Evolutionary conservation across 2,888 invertebrate genomes (phyloP), one percentile per base, ranked within the genome.

Genomic region (Cephus pulcher): DNA sequence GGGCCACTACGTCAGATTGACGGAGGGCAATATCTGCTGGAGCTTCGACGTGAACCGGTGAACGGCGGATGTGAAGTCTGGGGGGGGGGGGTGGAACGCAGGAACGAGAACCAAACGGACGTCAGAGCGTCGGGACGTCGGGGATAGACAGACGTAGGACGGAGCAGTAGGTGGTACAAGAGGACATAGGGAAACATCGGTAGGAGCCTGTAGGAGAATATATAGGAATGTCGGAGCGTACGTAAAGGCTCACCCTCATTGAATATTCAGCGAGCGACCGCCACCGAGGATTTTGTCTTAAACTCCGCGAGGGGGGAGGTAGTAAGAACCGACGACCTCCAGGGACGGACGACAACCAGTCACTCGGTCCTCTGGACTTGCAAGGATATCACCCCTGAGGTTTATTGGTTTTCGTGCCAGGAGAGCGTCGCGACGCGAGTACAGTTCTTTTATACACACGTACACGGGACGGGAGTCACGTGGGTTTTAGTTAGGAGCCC

Each of bases 181-280:
- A 32, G 6, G 3, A n/a, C 34, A 56, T 9, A 12, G 74, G 34
- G 69, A 35, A 56, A 74, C 74, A 35, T 71, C 15, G 70, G 37
- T 40, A 78, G 34, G 74, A 71, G 75, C 56, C 35, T 34, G 75
- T 33, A 69, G 40, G 76, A 23, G 74, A 73, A 77, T 68, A 35
- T 69, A 76, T 68, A 75, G 70, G 56, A 56, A 56, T 56, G 23
- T 23, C 23, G 56, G 9, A 56, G 23, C 23, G 75, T 34, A 69
- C 68, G 76, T 78, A 78, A 82, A 74, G 35, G 85, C 86, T 34
- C 84, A 85, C 84, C 85, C 87, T 90, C 89, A 89, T 90, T 90
- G 90, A 86, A 89, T 91, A 90, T 91, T 91, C 91, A 90, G 86
- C 85, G 85, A 83, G 78, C 81, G 79, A 82, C 83, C 82, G 80